Conservation (phyloP, 2,797 vertebrate species). For the Rhinichthys osculus region DNA sequence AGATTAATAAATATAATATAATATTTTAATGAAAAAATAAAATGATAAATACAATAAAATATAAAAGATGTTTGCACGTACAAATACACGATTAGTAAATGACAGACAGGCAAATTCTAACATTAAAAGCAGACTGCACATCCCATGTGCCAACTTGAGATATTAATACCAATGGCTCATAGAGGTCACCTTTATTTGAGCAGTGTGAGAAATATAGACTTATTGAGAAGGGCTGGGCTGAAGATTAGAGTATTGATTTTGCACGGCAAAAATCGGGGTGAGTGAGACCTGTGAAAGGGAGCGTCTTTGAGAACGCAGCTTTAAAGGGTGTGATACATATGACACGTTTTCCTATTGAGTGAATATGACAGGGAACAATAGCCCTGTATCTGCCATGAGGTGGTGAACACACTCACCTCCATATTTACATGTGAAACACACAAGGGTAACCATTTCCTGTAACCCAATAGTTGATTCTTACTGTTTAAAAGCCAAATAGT, state of each 20-base stretch:
- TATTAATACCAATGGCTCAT: slow-evolving; percentile 52
- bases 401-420: slow-evolving; percentile 10
- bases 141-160: slow-evolving; percentile 39
- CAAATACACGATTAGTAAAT: not conserved
- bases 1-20: not conserved
- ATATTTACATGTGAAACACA: not conserved
- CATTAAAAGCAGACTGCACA: slow-evolving; percentile 17
- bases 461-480: not conserved
- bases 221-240: slow-evolving; percentile 62
- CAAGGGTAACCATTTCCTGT: not conserved
- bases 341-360: slow-evolving; percentile 46
- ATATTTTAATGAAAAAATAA: not conserved
- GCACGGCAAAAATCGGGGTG: slow-evolving; percentile 63
- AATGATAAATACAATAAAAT: not conserved
- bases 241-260: slow-evolving; percentile 76
- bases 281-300: slow-evolving; percentile 48
- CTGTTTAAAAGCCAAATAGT: not conserved
- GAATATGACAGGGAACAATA: slow-evolving; percentile 49
- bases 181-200: slow-evolving; percentile 48
- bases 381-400: not conserved
- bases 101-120: not conserved
- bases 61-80: not conserved
- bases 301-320: slow-evolving; percentile 25
- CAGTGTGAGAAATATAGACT: slow-evolving; percentile 58
- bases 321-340: slow-evolving; percentile 31